Conservation (phyloP, 2,888 invertebrate genomes). For the Magallana nippona region DNA sequence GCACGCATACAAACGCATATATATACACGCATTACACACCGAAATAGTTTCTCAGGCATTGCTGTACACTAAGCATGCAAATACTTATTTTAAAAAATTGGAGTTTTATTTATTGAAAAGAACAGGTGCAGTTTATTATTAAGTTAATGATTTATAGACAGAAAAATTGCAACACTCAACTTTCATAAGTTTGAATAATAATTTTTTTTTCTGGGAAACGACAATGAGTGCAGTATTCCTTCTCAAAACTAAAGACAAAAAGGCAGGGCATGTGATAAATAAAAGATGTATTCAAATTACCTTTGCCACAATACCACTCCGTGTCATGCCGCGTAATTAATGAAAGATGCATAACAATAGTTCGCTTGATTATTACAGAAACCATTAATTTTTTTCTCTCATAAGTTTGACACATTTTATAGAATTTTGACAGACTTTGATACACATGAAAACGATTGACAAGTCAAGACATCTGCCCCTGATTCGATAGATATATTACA, state of each 20-base stretch:
- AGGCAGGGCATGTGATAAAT: neutral
- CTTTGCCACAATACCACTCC: constrained; percentile 14
- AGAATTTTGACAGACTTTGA: constrained; percentile 2
- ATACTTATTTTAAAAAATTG: neutral
- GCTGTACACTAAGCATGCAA: neutral
- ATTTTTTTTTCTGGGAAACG: neutral
- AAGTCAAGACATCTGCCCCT: neutral
- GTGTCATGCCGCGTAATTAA: constrained; percentile 13
- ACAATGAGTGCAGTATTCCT: neutral
- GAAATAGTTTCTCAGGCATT: too few species aligned
- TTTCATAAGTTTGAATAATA: too few species aligned
- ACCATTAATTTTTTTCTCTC: neutral
- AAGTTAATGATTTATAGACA: neutral
- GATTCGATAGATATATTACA: constrained; percentile 26
- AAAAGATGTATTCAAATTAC: constrained; percentile 27
- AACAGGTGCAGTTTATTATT: neutral
- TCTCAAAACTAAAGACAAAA: neutral
- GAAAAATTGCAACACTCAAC: neutral
- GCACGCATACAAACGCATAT: too few species aligned
- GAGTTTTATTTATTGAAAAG: neutral
- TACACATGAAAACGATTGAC: neutral
- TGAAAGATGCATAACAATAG: neutral
- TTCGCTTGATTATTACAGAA: neutral
- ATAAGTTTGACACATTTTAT: neutral
- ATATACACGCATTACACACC: too few species aligned